Conservation (phyloP, 2,113 vertebrate species). For the Psettodes erumei region DNA sequence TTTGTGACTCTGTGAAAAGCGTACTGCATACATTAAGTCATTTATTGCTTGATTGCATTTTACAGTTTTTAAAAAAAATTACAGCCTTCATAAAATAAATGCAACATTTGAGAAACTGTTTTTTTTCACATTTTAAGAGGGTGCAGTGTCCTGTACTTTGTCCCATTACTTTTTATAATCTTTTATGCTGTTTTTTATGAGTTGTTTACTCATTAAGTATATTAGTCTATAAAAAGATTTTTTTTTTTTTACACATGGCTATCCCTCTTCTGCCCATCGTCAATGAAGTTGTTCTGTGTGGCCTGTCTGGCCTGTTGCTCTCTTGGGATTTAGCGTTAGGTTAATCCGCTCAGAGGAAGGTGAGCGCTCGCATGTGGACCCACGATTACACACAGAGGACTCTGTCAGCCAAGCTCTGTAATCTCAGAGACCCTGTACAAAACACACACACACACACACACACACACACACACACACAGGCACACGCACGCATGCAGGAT, state of each 20-base stretch:
- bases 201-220: slow-evolving; percentile 18
- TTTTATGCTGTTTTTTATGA: slow-evolving; percentile 2
- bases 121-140: slow-evolving; percentile 11
- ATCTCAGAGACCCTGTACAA: slow-evolving; percentile 79
- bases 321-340: slow-evolving; percentile 83
- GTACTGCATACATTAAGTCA: slow-evolving; percentile 8
- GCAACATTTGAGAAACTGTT: not conserved
- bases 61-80: slow-evolving; percentile 10
- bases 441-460: slow-evolving; percentile 43
- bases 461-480: slow-evolving; percentile 18
- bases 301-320: slow-evolving; percentile 83
- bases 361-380: slow-evolving; percentile 84
- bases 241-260: slow-evolving; percentile 36
- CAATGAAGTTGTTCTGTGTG: slow-evolving; percentile 81
- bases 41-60: slow-evolving; percentile 42
- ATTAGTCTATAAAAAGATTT: slow-evolving; percentile 32
- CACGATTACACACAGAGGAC: slow-evolving; percentile 87
- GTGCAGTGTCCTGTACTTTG: not conserved
- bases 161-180: slow-evolving; percentile 8
- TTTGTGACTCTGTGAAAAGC: slow-evolving; percentile 39
- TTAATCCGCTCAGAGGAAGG: slow-evolving; percentile 84
- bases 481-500: not conserved
- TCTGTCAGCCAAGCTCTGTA: slow-evolving; percentile 83
- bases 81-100: not conserved
- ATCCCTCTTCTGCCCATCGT: slow-evolving; percentile 64